A percentile compares a stretch with the other conserved stretches of the same genome.
phyloP scores from a whole-genome alignment of 1,140 invertebrate species.

The Delia radicum region DNA sequence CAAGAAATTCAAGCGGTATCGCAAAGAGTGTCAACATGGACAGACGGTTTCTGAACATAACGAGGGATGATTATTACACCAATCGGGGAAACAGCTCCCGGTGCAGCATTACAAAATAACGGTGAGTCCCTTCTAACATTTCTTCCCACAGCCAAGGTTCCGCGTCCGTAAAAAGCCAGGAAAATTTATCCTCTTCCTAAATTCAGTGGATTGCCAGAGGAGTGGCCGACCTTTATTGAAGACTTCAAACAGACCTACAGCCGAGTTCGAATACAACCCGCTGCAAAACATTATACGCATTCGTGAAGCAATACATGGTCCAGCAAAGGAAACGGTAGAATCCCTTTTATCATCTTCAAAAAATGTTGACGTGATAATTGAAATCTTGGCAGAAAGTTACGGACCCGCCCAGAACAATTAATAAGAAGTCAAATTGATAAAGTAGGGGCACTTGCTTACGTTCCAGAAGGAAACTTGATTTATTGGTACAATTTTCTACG shows the following conservation, averaged over 20 bases:
- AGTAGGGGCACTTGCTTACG: background rate
- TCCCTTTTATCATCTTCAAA: background rate
- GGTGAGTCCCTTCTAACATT: background rate
- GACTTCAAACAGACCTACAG: background rate
- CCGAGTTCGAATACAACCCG: background rate
- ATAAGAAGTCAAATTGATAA: slow-evolving; percentile 9
- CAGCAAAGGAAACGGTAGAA: background rate
- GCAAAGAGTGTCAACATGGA: background rate
- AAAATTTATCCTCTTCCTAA: background rate
- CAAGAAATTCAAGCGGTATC: background rate
- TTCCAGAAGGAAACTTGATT: background rate
- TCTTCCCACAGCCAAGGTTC: background rate
- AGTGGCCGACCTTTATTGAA: background rate
- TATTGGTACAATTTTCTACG: slow-evolving; percentile 2
- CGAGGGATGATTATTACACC: no score
- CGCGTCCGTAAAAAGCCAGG: background rate
- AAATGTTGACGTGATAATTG: background rate
- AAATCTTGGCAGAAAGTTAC: background rate
- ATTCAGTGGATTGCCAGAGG: background rate
- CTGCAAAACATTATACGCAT: slow-evolving; percentile 1
- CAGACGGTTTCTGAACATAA: no score
- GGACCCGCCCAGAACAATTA: slow-evolving; percentile 1
- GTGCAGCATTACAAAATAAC: no score
- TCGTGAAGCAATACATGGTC: background rate
- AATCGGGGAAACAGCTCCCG: no score